These are phyloP conservation scores for Trachelus troglodyta DNA, from an alignment of 2,888 invertebrate species.

Conservation along the genomic window DNA sequence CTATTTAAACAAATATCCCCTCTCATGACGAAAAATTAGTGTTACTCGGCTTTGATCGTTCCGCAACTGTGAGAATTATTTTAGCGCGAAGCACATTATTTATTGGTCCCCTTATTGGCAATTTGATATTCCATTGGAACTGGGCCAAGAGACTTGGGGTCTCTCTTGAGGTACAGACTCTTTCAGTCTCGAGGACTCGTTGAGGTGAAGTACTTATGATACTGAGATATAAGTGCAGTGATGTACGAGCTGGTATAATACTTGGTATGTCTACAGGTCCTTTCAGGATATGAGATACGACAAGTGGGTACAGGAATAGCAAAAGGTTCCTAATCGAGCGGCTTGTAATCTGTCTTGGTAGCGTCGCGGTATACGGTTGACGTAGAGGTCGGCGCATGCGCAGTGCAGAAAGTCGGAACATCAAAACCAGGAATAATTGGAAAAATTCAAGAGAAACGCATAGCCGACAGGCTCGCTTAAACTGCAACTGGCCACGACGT, in stretches of 20 bases:
- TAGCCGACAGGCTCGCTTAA: slow-evolving; percentile 17
- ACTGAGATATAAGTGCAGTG: background rate
- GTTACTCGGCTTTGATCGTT: slow-evolving; percentile 43
- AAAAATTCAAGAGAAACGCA: slow-evolving; percentile 1
- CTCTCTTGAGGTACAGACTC: background rate
- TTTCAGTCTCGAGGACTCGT: background rate
- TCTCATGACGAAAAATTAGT: background rate
- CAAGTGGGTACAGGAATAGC: background rate
- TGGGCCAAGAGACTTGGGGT: slow-evolving; percentile 33
- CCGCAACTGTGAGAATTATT: slow-evolving; percentile 44
- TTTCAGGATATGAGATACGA: background rate
- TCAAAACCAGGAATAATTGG: background rate
- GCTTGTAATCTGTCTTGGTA: background rate
- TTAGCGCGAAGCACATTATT: slow-evolving; percentile 50
- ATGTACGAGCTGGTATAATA: background rate
- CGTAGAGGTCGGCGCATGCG: background rate
- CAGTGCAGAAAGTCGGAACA: background rate
- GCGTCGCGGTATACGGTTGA: background rate
- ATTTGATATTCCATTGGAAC: slow-evolving; percentile 52
- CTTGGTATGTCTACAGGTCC: background rate
- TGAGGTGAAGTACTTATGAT: background rate
- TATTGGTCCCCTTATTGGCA: slow-evolving; percentile 51
- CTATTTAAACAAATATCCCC: background rate
- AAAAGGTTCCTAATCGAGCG: background rate
- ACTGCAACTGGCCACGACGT: slow-evolving; percentile 20